A percentile compares a stretch with the other conserved stretches of the same genome.
These are phyloP conservation scores for Schizotus pectinicornis DNA, from an alignment of 2,888 invertebrate species.

Conservation along the genomic window DNA sequence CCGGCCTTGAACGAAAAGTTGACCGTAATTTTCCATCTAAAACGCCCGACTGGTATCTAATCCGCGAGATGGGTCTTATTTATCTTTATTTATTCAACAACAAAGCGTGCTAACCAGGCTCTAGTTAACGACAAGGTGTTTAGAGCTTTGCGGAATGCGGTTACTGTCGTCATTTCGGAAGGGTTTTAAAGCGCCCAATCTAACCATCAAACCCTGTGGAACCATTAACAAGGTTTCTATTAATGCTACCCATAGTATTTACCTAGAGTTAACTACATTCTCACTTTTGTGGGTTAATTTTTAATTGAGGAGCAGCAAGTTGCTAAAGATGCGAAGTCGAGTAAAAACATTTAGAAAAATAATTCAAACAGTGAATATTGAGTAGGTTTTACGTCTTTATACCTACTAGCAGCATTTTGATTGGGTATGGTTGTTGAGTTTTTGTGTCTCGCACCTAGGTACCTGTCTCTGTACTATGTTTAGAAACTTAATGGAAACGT, in stretches of 20 bases:
- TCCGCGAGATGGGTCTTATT: slow-evolving; percentile 6
- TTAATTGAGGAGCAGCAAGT: no score
- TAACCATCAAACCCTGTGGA: not conserved
- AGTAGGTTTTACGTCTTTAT: no score
- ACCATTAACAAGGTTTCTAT: not conserved
- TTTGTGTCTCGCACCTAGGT: not conserved
- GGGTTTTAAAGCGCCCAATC: not conserved
- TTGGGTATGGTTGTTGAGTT: not conserved
- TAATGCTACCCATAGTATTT: no score
- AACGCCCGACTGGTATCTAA: slow-evolving; percentile 12
- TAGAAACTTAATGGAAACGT: slow-evolving; percentile 27
- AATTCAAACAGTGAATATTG: no score
- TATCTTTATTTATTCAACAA: slow-evolving; percentile 24
- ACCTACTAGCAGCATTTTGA: no score
- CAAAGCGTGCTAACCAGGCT: not conserved
- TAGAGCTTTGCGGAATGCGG: not conserved
- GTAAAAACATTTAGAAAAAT: no score
- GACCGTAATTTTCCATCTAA: slow-evolving; percentile 26
- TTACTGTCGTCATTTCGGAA: not conserved
- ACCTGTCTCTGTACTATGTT: slow-evolving; percentile 9
- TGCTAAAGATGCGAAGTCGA: no score
- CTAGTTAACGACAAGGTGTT: not conserved
- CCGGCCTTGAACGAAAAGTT: slow-evolving; percentile 25
- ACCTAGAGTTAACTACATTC: no score
- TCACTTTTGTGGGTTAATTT: no score